These are phyloP conservation scores for Pachycephus smyrnensis DNA, from an alignment of 2,888 invertebrate species.

Conservation along the genomic window DNA sequence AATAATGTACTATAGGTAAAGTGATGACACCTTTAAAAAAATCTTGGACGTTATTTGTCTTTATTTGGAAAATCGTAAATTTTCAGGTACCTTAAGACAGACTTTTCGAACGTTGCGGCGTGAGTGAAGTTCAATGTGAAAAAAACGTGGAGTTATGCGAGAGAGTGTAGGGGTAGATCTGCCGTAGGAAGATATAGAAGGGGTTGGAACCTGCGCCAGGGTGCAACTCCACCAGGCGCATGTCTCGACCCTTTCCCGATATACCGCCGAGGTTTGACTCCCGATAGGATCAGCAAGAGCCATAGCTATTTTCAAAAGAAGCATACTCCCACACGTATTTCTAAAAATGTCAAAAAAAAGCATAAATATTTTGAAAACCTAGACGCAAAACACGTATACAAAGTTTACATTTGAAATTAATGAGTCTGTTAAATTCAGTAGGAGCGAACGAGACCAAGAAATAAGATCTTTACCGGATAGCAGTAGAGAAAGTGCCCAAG, in stretches of 20 bases:
- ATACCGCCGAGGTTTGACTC: constrained; percentile 50
- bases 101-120: constrained; percentile 37
- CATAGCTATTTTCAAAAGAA: background rate
- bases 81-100: constrained; percentile 18
- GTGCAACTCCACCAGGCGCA: constrained; percentile 59
- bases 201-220: constrained; percentile 61
- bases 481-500: background rate
- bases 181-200: constrained; percentile 20
- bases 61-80: background rate
- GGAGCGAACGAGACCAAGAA: background rate
- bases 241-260: constrained; percentile 52
- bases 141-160: constrained; percentile 51
- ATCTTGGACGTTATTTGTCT: background rate
- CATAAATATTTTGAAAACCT: background rate
- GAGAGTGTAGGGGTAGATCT: constrained; percentile 24
- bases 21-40: background rate
- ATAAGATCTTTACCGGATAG: background rate
- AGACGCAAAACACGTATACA: background rate
- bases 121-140: constrained; percentile 51
- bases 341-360: background rate
- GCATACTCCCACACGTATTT: background rate
- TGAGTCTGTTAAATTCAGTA: background rate
- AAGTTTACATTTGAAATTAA: background rate
- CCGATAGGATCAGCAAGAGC: constrained; percentile 41
- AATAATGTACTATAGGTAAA: background rate